Conservation (phyloP, 2,797 vertebrate species). For the Chromobotia macracanthus region DNA sequence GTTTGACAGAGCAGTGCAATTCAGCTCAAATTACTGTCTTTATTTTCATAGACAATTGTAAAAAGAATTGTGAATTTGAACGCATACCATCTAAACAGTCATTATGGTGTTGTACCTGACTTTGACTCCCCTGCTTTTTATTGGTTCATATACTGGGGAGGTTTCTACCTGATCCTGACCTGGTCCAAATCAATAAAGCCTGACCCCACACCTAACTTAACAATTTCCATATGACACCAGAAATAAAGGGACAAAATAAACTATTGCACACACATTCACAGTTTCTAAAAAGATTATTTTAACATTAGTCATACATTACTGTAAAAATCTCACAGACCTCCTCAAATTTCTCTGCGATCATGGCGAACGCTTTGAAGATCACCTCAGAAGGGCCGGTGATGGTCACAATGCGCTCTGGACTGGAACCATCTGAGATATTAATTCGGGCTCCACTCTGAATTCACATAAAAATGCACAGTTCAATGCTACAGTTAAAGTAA, state of each 20-base stretch:
- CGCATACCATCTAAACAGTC: background rate
- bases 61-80: background rate
- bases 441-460: conserved; percentile 91
- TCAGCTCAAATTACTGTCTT: conserved; percentile 28
- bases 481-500: conserved; percentile 16
- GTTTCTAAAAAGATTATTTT: background rate
- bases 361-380: conserved; percentile 96
- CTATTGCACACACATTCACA: background rate
- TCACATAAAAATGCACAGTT: conserved; percentile 41
- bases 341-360: conserved; percentile 98
- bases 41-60: background rate
- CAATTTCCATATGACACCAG: too few species aligned
- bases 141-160: too few species aligned
- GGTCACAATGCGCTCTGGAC: conserved; percentile 95
- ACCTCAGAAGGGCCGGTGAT: conserved; percentile 95
- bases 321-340: conserved; percentile 78
- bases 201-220: too few species aligned
- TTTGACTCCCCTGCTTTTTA: too few species aligned
- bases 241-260: too few species aligned
- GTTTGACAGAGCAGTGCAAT: conserved; percentile 10
- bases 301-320: conserved; percentile 8
- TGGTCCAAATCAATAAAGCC: too few species aligned
- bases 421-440: conserved; percentile 97
- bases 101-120: too few species aligned
- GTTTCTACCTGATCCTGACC: too few species aligned